Conservation (phyloP, 2,113 vertebrate species). For the Pterocles orientalis region DNA sequence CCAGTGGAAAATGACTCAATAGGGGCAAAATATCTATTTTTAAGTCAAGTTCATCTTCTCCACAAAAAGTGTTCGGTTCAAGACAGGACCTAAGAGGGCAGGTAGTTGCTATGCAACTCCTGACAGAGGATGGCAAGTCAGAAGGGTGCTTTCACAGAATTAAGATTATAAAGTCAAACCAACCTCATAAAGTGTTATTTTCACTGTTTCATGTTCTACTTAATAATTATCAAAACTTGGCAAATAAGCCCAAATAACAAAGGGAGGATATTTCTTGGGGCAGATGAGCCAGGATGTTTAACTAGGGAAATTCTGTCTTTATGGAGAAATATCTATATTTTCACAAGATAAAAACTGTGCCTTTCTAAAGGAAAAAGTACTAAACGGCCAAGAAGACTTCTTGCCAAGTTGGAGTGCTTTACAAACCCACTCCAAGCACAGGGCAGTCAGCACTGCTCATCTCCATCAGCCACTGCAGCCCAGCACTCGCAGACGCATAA, state of each 20-base stretch:
- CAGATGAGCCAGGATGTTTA: constrained; percentile 37
- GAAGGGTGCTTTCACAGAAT: not conserved
- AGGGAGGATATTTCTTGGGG: constrained; percentile 6
- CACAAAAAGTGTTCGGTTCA: not conserved
- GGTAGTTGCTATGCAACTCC: constrained; percentile 41
- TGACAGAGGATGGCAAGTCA: not conserved
- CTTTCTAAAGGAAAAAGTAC: constrained; percentile 34
- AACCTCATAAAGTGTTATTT: not conserved
- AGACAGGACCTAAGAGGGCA: constrained; percentile 33
- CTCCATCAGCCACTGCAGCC: not conserved
- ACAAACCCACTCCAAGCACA: not conserved
- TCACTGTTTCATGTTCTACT: not conserved
- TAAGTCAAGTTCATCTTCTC: constrained; percentile 12
- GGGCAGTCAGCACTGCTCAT: not conserved
- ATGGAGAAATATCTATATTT: constrained; percentile 38
- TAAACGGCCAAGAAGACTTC: not conserved
- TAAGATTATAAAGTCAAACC: not conserved
- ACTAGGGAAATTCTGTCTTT: constrained; percentile 16
- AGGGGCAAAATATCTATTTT: constrained; percentile 40
- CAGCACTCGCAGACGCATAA: not conserved
- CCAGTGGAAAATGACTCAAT: constrained; percentile 9
- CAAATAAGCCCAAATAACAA: not conserved
- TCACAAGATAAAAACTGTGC: constrained; percentile 44
- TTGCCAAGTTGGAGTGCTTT: not conserved
- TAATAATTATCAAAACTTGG: constrained; percentile 15